Conservation (phyloP, 2,888 invertebrate genomes). For the Hymenopus coronatus region DNA sequence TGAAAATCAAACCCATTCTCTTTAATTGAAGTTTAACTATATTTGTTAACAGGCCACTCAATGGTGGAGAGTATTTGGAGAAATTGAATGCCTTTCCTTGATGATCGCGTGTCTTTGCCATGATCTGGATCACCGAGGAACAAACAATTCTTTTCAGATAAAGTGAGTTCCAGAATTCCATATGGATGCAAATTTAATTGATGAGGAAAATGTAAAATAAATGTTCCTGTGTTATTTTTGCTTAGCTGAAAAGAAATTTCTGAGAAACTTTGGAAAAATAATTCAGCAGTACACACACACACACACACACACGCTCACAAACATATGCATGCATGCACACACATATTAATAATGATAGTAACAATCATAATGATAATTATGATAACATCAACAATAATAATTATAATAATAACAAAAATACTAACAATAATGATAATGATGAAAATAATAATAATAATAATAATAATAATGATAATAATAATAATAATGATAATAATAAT, state of each 20-base stretch:
- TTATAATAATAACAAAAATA: too few relatives aligned
- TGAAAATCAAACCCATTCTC: not conserved
- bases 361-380: too few relatives aligned
- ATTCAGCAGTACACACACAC: not conserved
- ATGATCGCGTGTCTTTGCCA: slow-evolving; percentile 93
- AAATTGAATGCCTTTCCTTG: slow-evolving; percentile 85
- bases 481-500: too few relatives aligned
- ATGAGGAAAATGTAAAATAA: not conserved
- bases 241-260: not conserved
- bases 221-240: not conserved
- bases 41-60: slow-evolving; percentile 70
- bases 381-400: too few relatives aligned
- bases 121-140: slow-evolving; percentile 93
- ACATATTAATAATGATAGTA: too few relatives aligned
- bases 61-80: slow-evolving; percentile 91
- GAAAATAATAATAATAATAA: too few relatives aligned
- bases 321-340: too few relatives aligned
- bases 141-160: slow-evolving; percentile 96
- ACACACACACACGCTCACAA: not conserved
- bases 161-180: slow-evolving; percentile 64
- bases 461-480: too few relatives aligned
- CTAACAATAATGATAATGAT: too few relatives aligned
- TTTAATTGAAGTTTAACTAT: slow-evolving; percentile 12
- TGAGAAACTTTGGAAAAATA: not conserved
- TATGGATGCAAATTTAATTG: not conserved